Evolutionary conservation across 2,113 vertebrate genomes (phyloP).

Genomic region (Corapipo altera): DNA sequence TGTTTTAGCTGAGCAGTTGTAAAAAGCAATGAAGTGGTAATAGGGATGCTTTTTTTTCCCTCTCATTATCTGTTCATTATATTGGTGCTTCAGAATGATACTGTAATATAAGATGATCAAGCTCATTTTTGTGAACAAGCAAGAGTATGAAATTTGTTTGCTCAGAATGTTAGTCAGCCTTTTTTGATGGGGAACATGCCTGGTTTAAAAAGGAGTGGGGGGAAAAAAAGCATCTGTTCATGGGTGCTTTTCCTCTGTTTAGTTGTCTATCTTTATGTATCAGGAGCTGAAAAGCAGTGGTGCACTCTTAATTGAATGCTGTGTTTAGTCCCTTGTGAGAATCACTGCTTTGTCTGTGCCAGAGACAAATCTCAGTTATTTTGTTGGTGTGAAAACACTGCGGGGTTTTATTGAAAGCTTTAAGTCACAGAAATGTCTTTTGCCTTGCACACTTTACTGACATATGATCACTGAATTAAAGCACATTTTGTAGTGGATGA

Average conservation of each 20-base stretch:
- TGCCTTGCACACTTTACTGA: neutral
- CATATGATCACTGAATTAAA: neutral
- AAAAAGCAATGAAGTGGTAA: slow-evolving; percentile 34
- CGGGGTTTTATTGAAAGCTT: neutral
- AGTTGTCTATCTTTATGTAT: neutral
- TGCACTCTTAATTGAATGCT: slow-evolving; percentile 19
- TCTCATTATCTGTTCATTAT: slow-evolving; percentile 32
- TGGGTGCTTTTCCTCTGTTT: neutral
- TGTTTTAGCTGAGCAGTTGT: slow-evolving; percentile 17
- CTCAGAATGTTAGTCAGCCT: slow-evolving; percentile 18
- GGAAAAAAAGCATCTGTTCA: neutral
- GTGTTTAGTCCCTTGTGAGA: neutral
- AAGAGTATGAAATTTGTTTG: slow-evolving; percentile 22
- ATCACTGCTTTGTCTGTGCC: neutral
- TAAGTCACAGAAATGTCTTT: neutral
- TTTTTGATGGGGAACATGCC: slow-evolving; percentile 10
- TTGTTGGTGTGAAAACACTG: neutral
- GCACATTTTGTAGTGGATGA: neutral
- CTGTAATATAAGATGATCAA: slow-evolving; percentile 3
- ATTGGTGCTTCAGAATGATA: neutral
- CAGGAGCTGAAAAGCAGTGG: neutral
- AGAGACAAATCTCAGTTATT: slow-evolving; percentile 31
- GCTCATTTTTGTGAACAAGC: slow-evolving; percentile 21
- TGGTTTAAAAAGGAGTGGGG: neutral
- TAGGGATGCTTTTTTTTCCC: neutral